Base-by-base conservation (phyloP, 2,113 vertebrate genomes). In the Spheniscus mendiculus region DNA sequence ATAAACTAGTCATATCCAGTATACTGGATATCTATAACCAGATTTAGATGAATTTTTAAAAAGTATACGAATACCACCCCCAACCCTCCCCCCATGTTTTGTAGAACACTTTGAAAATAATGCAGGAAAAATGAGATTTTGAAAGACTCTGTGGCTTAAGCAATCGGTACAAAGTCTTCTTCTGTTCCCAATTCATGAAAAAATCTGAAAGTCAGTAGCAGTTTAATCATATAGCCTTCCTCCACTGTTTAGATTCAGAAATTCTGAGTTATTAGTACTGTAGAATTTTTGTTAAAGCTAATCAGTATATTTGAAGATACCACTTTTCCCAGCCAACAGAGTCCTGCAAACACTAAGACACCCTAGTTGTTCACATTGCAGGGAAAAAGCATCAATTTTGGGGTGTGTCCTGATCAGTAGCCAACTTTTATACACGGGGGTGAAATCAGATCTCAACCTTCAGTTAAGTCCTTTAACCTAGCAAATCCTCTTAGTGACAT, bases 1-100 rank as follows among this genome's bases (percentile, higher is more conserved):
- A 49, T 15, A 67, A 18, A 5, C 53, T 29, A 63, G 38, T 27
- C 12, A 42, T 9, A 62, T 2, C 38, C 47, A 44, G 40, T 17
- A 38, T 22, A 62, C 13, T 23, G 9, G 4, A 11, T 29, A n/a
- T 14, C 34, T 49, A 27, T 15, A 63, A n/a, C 4, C 7, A 44
- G 29, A 77, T 40, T 74, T 11, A 72, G n/a, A 45, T 0, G 0
- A 13, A 3, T 25, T 40, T 58, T 73, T 10, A 0, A 2, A 25
- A 83, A 20, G 9, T 34, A 55, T 34, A 36, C 6, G 58, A 59
- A 77, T 34, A 49, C 6, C 1, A 3, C 7, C 42, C 18, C n/a
- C 1, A 3, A 11, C 6, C 5, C 21, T 5, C 5, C 13, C 15
- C 12, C 12, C 10, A 15, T 12, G 1, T n/a, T 47, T 49, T 69